Percentiles rank a stretch among this genome's conserved stretches.
Conservation (phyloP, 2,797 vertebrate genomes). For the Sibirionetta formosa region DNA sequence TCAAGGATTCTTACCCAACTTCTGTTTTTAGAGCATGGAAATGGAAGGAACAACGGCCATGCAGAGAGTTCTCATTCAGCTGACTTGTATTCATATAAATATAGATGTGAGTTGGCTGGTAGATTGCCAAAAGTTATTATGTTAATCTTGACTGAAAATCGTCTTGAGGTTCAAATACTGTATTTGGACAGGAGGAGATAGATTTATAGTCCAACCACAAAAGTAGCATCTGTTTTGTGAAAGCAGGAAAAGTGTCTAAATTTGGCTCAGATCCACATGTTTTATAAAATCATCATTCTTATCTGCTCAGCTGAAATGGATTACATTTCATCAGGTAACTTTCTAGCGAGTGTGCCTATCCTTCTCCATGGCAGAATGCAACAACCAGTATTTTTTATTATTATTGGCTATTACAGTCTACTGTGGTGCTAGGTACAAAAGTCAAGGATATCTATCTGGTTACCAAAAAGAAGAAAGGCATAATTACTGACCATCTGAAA, state of each 20-base stretch:
- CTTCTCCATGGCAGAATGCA: neutral
- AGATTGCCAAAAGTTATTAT: neutral
- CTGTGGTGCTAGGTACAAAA: neutral
- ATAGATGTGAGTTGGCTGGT: neutral
- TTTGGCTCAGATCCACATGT: neutral
- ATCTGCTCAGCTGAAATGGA: neutral
- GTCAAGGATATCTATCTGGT: neutral
- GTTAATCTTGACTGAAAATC: neutral
- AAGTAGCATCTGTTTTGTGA: neutral
- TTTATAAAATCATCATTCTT: neutral
- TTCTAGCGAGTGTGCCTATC: neutral
- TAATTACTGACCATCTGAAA: neutral
- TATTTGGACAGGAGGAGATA: neutral
- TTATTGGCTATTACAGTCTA: neutral
- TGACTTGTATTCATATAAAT: neutral
- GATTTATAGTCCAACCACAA: neutral
- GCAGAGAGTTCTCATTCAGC: neutral
- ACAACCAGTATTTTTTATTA: neutral
- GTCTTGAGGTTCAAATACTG: neutral
- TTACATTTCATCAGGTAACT: neutral
- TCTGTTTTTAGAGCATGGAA: neutral
- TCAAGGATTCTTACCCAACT: neutral
- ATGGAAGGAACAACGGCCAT: neutral
- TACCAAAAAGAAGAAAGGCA: neutral
- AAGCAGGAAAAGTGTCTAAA: neutral